Percentiles rank a stretch among this genome's conserved stretches.
These are phyloP conservation scores for Deroptyus accipitrinus DNA, from an alignment of 2,113 vertebrate species.

Conservation along the genomic window DNA sequence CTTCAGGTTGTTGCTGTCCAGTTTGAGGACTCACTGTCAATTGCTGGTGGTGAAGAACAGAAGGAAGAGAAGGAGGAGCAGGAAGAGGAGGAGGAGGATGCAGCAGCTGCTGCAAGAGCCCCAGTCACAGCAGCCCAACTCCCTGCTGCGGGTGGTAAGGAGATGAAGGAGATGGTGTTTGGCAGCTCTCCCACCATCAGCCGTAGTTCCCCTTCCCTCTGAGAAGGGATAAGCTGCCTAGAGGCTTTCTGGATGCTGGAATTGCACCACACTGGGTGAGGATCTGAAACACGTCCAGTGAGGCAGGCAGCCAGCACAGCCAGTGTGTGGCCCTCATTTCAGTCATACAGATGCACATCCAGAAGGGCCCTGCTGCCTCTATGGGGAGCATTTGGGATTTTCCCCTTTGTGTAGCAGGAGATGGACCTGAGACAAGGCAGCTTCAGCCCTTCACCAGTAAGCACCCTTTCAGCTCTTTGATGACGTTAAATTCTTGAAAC, in stretches of 20 bases:
- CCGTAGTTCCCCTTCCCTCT: background rate
- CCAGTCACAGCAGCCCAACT: accelerated
- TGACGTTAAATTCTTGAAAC: background rate
- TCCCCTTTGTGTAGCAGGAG: background rate
- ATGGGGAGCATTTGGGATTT: background rate
- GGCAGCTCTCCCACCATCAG: background rate
- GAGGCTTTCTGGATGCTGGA: background rate
- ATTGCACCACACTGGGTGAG: accelerated
- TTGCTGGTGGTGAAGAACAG: background rate
- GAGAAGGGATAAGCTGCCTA: background rate
- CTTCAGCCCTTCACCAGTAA: background rate
- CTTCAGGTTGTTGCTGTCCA: accelerated
- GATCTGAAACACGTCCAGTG: background rate
- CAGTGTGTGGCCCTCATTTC: background rate
- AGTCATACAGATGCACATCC: background rate
- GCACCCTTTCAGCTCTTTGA: background rate
- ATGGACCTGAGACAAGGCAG: background rate
- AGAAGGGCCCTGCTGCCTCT: background rate
- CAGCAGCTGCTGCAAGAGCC: background rate
- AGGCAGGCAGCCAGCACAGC: background rate
- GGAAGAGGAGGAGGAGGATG: background rate
- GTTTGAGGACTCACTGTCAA: background rate
- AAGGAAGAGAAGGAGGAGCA: background rate
- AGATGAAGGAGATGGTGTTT: accelerated
- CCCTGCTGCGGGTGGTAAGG: accelerated